phyloP scores from a whole-genome alignment of 2,888 invertebrate genomes.

The Mactromeris polynyma region DNA sequence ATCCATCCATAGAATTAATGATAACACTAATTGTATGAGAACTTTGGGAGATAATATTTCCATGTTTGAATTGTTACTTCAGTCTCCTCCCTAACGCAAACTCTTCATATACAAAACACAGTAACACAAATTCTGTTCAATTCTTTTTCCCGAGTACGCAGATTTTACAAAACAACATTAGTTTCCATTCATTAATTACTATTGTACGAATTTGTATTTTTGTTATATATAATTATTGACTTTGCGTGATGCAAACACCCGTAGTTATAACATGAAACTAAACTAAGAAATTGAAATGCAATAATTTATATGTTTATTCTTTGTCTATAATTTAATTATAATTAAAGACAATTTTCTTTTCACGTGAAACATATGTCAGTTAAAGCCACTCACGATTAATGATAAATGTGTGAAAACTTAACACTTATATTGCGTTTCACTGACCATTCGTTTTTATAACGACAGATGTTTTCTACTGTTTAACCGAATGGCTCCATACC shows the following conservation, averaged over 20 bases:
- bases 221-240: neutral
- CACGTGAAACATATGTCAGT: neutral
- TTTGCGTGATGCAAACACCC: neutral
- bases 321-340: neutral
- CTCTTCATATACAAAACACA: neutral
- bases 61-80: slow-evolving; percentile 4
- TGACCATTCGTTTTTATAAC: neutral
- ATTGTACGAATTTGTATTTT: neutral
- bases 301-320: neutral
- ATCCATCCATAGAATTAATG: slow-evolving; percentile 30
- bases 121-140: neutral
- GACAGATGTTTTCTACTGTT: slow-evolving; percentile 15
- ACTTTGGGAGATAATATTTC: neutral
- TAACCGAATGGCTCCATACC: slow-evolving; percentile 33
- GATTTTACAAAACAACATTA: neutral
- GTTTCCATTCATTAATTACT: neutral
- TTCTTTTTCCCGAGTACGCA: neutral
- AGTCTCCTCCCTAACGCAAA: neutral
- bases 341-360: neutral
- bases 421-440: neutral
- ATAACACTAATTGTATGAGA: slow-evolving; percentile 18
- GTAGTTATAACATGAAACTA: neutral
- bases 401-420: neutral
- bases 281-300: neutral
- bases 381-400: neutral